Evolutionary conservation across 2,888 invertebrate genomes (phyloP), one percentile per base, ranked within the genome.

Genomic region (Erannis defoliaria): DNA sequence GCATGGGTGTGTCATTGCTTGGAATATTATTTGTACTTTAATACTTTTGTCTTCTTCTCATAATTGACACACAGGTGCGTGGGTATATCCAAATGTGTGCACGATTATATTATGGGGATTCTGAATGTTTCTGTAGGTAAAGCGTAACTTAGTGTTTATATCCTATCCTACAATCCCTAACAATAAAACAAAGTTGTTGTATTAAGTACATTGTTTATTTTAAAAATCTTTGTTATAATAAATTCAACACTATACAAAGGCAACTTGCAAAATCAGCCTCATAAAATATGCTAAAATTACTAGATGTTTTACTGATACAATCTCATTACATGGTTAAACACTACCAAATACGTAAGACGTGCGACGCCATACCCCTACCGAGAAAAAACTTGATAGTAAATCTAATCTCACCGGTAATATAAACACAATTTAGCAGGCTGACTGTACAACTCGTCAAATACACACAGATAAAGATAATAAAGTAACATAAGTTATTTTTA

Each of bases 201-300:
- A 89, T 92, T 91, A 92, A 89, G 89, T 88, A 90, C 86, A 91
- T 93, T 89, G 85, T 91, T 89, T 89, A 89, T 77, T 62, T 77
- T 85, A 89, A 92, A 92, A 93, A 90, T 90, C 90, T 92, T 92
- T 93, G 91, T 91, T 92, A 89, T 88, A 90, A 70, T 88, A 91
- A 91, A 90, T 88, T 71, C 87, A 90, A 89, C 89, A 88, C 88
- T 87, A 85, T 85, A 90, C 90, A 92, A 87, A 79, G 84, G 87
- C 85, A 85, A 86, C 84, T 86, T 80, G 82, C 79, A 81, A 81
- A 83, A 81, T 75, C 82, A 76, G 70, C 79, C 69, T 74, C 77
- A 67, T 75, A 72, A 74, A 72, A 77, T 68, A 73, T 74, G 76
- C 75, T 72, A 71, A 72, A 71, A 73, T 71, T 68, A 69, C 68